Conservation (phyloP, 2,113 vertebrate species). For the Myiozetetes cayanensis region DNA sequence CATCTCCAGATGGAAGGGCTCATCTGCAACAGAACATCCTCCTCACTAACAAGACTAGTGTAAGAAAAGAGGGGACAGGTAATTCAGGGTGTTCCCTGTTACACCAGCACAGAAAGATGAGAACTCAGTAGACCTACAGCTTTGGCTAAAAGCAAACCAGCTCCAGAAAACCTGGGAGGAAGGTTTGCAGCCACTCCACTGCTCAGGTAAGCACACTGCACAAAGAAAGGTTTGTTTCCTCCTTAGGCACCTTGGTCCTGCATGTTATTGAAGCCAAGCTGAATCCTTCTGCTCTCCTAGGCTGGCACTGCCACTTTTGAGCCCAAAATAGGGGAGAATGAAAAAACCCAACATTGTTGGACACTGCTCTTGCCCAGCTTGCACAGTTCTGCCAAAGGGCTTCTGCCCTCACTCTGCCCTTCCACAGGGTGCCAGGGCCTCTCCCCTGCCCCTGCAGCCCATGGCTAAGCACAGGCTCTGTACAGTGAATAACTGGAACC, state of each 20-base stretch:
- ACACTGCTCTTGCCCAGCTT: background rate
- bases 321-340: background rate
- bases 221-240: background rate
- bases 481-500: constrained; percentile 42
- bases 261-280: background rate
- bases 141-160: background rate
- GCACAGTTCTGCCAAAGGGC: background rate
- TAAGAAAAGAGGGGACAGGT: background rate
- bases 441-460: background rate
- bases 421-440: background rate
- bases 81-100: background rate
- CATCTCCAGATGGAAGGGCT: background rate
- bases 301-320: background rate
- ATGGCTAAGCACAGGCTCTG: background rate
- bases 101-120: background rate
- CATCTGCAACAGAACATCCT: background rate
- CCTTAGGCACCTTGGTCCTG: background rate
- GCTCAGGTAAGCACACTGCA: background rate
- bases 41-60: background rate
- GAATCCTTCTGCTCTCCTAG: background rate
- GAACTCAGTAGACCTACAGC: background rate
- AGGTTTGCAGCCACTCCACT: background rate
- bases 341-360: background rate
- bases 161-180: background rate
- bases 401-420: background rate